Conservation (phyloP, 2,113 vertebrate species). For the Callocephalon fimbriatum region DNA sequence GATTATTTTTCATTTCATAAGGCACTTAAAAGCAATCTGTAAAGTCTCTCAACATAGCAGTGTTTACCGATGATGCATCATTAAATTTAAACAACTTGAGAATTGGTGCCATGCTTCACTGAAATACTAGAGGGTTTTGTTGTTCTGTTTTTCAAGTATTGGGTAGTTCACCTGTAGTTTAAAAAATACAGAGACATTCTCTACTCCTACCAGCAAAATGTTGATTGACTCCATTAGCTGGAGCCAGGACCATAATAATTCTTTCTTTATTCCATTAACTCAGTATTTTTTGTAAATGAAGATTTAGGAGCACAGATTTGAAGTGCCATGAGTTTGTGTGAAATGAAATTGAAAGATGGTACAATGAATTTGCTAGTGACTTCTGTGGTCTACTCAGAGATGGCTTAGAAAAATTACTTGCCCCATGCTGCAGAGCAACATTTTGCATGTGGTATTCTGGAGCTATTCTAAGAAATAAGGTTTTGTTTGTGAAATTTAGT, state of each 20-base stretch:
- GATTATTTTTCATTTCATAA: background rate
- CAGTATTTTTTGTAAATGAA: background rate
- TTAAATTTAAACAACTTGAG: constrained; percentile 59
- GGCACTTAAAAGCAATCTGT: background rate
- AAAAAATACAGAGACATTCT: background rate
- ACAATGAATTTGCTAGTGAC: background rate
- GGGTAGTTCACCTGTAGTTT: background rate
- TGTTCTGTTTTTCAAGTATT: constrained; percentile 34
- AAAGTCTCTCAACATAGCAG: constrained; percentile 26
- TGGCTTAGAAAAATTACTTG: background rate
- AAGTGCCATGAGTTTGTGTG: background rate
- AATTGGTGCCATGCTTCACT: background rate
- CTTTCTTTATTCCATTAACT: background rate
- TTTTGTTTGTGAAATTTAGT: background rate
- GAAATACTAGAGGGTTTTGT: background rate
- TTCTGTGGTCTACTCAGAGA: background rate
- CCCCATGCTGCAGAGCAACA: background rate
- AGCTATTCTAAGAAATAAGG: background rate
- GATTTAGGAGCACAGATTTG: background rate
- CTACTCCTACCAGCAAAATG: too few species aligned
- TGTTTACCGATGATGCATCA: constrained; percentile 27
- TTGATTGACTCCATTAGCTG: background rate
- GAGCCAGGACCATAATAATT: background rate
- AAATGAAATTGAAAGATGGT: background rate
- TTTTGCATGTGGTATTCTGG: background rate